Evolutionary conservation across 64 coral and sea anemone species (phyloP).

Genomic region (Astreopora myriophthalma): DNA sequence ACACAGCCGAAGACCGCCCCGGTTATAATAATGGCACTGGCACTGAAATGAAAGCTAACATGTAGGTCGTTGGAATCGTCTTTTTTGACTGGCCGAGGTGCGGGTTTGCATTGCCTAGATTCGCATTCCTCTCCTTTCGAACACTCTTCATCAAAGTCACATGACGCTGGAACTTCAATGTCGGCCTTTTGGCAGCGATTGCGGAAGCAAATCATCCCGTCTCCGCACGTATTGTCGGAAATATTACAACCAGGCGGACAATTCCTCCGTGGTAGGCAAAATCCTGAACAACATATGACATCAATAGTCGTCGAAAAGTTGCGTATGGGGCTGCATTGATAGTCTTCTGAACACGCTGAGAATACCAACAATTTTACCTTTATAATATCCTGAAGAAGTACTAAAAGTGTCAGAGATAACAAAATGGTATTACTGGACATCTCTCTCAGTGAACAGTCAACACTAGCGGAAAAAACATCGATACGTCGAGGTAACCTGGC

Average conservation of each 20-base stretch:
- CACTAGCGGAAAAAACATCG: no score
- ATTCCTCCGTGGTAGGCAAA: not conserved
- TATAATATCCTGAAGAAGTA: constrained; percentile 2
- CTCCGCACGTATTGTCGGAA: not conserved
- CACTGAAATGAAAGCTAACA: not conserved
- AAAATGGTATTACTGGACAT: not conserved
- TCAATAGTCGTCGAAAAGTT: not conserved
- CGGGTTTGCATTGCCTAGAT: constrained; percentile 19
- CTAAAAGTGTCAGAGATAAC: not conserved
- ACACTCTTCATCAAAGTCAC: not conserved
- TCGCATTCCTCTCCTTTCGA: not conserved
- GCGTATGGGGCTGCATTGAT: not conserved
- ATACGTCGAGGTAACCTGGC: no score
- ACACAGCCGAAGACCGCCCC: not conserved
- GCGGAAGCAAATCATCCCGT: not conserved
- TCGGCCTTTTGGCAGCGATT: not conserved
- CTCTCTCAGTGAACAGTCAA: no score
- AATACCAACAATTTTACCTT: not conserved
- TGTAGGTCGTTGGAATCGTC: not conserved
- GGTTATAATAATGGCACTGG: not conserved
- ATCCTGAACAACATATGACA: constrained; percentile 14
- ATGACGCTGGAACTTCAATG: not conserved
- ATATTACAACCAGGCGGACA: not conserved
- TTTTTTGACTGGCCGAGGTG: not conserved
- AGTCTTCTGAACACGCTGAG: not conserved